A percentile compares a stretch with the other conserved stretches of the same genome.
Evolutionary conservation across 2,888 invertebrate species (phyloP).

Genomic region (Agrotis ipsilon): DNA sequence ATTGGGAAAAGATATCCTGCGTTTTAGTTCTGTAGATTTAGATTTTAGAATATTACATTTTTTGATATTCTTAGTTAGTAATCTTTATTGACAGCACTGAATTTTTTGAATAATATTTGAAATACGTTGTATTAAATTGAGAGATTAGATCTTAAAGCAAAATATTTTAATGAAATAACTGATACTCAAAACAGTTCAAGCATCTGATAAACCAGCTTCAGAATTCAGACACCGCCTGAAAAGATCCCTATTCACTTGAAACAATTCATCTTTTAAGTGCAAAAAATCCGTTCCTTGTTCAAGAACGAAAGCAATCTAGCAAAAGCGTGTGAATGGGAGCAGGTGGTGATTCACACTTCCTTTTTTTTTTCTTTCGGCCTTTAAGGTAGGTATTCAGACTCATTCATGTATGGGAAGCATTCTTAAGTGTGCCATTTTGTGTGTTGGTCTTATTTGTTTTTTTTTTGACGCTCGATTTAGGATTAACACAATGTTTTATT

Average conservation of each 20-base stretch:
- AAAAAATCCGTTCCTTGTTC: conserved; percentile 78
- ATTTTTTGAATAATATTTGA: too few relatives aligned
- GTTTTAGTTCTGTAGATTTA: not conserved
- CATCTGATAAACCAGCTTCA: conserved; percentile 28
- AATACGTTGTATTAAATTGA: too few relatives aligned
- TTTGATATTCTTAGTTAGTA: too few relatives aligned
- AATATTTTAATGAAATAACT: not conserved
- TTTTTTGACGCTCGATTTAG: not conserved
- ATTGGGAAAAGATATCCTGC: not conserved
- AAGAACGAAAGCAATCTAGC: conserved; percentile 80
- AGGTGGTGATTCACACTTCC: conserved; percentile 77
- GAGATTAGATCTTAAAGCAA: too few relatives aligned
- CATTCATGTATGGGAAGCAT: conserved; percentile 39
- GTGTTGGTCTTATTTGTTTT: conserved; percentile 6
- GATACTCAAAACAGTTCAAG: not conserved
- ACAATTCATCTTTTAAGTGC: conserved; percentile 76
- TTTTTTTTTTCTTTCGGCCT: conserved; percentile 50
- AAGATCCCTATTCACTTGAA: conserved; percentile 63
- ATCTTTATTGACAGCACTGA: too few relatives aligned
- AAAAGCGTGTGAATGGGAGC: conserved; percentile 80
- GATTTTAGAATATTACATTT: too few relatives aligned
- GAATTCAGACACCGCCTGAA: conserved; percentile 52
- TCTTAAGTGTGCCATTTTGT: conserved; percentile 37
- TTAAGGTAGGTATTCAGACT: conserved; percentile 52
- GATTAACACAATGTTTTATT: not conserved